Base-by-base conservation (phyloP, 2,113 vertebrate species). In the Carettochelys insculpta region DNA sequence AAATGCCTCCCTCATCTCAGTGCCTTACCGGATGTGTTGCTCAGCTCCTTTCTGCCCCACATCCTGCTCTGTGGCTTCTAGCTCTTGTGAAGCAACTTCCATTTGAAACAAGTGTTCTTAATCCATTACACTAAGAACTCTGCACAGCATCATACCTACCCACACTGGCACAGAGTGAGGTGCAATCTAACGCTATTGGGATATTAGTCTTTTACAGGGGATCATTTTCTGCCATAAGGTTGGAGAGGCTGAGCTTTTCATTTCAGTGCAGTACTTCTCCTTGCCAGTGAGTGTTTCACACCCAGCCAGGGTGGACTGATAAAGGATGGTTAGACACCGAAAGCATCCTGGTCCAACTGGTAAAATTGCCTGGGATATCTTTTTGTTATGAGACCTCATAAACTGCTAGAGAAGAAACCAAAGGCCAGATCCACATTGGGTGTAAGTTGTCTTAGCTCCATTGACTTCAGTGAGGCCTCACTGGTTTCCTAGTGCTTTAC, bases 201-300 rank as follows among this genome's bases (percentile, higher is more conserved):
- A 90, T 94, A 87, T 95, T 94, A 92, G 94, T 96, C 95, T 92
- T 96, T 95, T 94, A 52, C 83, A 68, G 86, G 89, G 75, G 90
- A 96, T 97, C 92, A 14, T 96, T 97, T 96, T 95, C 90, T 93
- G 89, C 90, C 92, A 87, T 95, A 95, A 96, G 90, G 95, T 96
- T 87, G 77, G 71, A 84, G 81, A 95, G 54, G 41, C 82, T 79
- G 12, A 93, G 92, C 90, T 83, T 94, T 96, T 81, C 82, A 90
- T 82, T 90, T 82, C 91, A 91, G 91, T 88, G 58, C 20, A 3
- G 43, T 41, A 43, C 68, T 3, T 73, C 68, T 95, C 77, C 31
- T 92, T 94, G 54, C 79, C 93, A 83, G 54, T 81, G 83, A 58
- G 82, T 80, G 78, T 82, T 34, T 65, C 88, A 77, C 78, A 43